Evolutionary conservation across 2,113 vertebrate genomes (phyloP).

Genomic region (Ceuthmochares aereus): DNA sequence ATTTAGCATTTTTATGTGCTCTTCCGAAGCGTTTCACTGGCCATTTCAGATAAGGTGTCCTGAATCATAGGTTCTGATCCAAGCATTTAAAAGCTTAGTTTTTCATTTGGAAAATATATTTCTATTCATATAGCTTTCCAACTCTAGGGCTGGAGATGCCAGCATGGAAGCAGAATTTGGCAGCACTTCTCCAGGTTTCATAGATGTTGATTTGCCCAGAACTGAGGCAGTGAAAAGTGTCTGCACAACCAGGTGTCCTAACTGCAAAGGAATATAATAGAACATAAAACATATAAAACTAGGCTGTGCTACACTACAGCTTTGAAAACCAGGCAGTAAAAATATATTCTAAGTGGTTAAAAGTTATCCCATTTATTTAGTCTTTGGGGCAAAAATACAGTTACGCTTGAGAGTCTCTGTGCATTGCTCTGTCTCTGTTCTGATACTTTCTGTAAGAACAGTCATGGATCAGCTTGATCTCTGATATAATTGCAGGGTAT

Average conservation of each 20-base stretch:
- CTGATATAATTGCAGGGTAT: neutral
- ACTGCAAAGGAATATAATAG: neutral
- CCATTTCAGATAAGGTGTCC: neutral
- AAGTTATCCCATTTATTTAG: neutral
- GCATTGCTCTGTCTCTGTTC: neutral
- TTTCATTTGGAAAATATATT: neutral
- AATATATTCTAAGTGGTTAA: neutral
- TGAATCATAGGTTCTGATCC: neutral
- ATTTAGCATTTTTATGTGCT: neutral
- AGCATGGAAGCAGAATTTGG: neutral
- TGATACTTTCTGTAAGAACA: neutral
- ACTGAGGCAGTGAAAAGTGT: neutral
- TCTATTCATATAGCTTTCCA: neutral
- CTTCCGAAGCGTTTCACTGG: neutral
- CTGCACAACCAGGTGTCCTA: neutral
- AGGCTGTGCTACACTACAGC: neutral
- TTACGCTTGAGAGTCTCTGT: neutral
- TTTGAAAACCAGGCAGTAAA: neutral
- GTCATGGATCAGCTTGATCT: neutral
- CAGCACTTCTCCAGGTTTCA: neutral
- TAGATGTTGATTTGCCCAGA: neutral
- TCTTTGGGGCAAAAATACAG: neutral
- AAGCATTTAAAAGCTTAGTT: neutral
- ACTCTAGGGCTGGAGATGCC: neutral
- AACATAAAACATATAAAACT: neutral